Base-by-base conservation (phyloP, 2,113 vertebrate species). In the Cebidichthys violaceus region DNA sequence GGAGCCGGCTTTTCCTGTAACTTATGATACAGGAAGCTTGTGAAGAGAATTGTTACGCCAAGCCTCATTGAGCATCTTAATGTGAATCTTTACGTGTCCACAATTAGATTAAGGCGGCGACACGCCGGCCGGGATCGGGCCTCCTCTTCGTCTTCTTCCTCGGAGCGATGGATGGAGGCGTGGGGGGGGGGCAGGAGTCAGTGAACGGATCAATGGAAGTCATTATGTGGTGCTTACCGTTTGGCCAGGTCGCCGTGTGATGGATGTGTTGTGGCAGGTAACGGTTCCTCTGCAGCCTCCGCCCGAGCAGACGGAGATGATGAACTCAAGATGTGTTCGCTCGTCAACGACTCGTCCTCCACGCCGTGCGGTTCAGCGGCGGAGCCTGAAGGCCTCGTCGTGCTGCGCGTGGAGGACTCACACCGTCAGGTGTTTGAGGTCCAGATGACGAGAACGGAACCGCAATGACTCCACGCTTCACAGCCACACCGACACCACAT, bases 21-120 rank as follows among this genome's bases (percentile, higher is more conserved):
- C 94, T 95, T 94, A 95, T 94, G 93, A 94, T 93, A 93, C 93
- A 91, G 94, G 94, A 95, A 94, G 95, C 95, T 95, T 95, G 95
- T 94, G 88, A 93, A 92, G 92, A 95, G 94, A 96, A 96, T 95
- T 95, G 95, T 95, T 93, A 94, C 86, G 94, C 92, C 89, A 95
- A 93, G 96, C 94, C 95, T 96, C 95, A 96, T 96, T 96, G 95
- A 95, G 94, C 92, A 82, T 92, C 95, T 95, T 96, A 96, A 96
- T 96, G 94, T 90, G 94, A 95, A 96, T 94, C 95, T 95, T 95
- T 95, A 95, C 91, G 90, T 95, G 95, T 94, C 92, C 95, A 88
- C 89, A 92, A 95, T 95, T 94, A 95, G 94, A 96, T 96, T 95
- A 96, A 93, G 89, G 94, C 72, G 43, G 85, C 37, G 89, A 88